Evolutionary conservation across 2,888 invertebrate species (phyloP).

Genomic region (Harmothoe impar): DNA sequence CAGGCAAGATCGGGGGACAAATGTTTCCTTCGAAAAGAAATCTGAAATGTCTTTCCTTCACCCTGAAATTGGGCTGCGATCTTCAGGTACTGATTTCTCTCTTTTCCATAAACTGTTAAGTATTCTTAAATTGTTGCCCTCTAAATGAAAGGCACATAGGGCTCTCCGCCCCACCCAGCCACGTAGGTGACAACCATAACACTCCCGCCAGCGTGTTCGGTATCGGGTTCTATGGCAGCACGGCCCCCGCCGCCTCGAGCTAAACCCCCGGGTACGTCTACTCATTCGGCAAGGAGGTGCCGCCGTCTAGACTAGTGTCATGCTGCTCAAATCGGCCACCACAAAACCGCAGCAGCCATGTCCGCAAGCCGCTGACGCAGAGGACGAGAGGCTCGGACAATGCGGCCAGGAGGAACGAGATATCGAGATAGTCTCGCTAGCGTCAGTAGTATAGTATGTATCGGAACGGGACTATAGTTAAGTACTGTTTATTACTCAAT

Average conservation of each 20-base stretch:
- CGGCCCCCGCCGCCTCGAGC: neutral
- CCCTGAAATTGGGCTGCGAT: no score
- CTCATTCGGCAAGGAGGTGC: slow-evolving; percentile 1
- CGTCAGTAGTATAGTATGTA: no score
- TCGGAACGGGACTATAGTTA: no score
- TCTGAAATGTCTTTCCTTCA: no score
- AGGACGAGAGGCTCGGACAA: neutral
- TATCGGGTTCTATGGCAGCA: slow-evolving; percentile 33
- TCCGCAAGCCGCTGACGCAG: neutral
- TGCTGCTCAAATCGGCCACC: neutral
- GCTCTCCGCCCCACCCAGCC: slow-evolving; percentile 17
- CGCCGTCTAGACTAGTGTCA: neutral
- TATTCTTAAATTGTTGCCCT: no score
- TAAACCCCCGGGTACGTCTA: slow-evolving; percentile 18
- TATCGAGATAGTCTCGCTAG: slow-evolving; percentile 7
- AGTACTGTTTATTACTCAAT: no score
- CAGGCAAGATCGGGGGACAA: no score
- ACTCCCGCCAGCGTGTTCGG: slow-evolving; percentile 35
- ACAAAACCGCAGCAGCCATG: neutral
- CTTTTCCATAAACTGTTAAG: no score
- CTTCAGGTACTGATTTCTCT: no score
- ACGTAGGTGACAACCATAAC: neutral
- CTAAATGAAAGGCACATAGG: no score
- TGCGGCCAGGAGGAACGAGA: slow-evolving; percentile 4
- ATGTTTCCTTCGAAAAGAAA: no score